Evolutionary conservation across 2,113 vertebrate genomes (phyloP), one percentile per base, ranked within the genome.

Genomic region (Leptodactylus fuscus): DNA sequence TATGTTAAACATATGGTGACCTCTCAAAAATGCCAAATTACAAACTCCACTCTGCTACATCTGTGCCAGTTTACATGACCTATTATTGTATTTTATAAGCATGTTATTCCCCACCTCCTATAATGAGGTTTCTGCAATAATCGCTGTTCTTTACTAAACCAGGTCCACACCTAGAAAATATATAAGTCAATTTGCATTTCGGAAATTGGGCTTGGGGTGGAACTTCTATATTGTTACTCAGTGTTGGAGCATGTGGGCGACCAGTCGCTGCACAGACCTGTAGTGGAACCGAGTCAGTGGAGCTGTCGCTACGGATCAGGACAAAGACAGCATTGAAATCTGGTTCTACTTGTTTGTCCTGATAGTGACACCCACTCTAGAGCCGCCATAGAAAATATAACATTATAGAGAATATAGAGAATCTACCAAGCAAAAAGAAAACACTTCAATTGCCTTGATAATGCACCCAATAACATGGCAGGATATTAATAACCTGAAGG

Each of bases 201-300:
- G 13, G 60, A 83, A 73, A 74, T 74, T 38, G 27, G 24, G 36
- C 27, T 53, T 51, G 27, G 81, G 81, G 81, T 44, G 81, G 53
- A 83, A 67, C 73, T 18, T 32, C 36, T 41, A 24, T 55, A 51
- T 73, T 82, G 81, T 82, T 82, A 36, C 29, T 58, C 46, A 34
- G 34, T 2, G 38, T 32, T 20, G 65, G 5, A 41, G 49, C 22
- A 73, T 65, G 69, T 74, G 51, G 81, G 81, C 69, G 81, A 29
- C 16, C 81, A 70, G 20, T 53, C 16, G 4, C 36, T 60, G 32
- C 53, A 62, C 7, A 67, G 60, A 53, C 81, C 44, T 82, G 49
- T 41, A 55, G n/a, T 3, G 16, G 70, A 48, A 24, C 24, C 24
- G 48, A 58, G 29, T 29, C 32, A 36, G 20, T 38, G 20, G 51